Evolutionary conservation across 2,113 vertebrate genomes (phyloP).

Genomic region (Sphaerodactylus townsendi): DNA sequence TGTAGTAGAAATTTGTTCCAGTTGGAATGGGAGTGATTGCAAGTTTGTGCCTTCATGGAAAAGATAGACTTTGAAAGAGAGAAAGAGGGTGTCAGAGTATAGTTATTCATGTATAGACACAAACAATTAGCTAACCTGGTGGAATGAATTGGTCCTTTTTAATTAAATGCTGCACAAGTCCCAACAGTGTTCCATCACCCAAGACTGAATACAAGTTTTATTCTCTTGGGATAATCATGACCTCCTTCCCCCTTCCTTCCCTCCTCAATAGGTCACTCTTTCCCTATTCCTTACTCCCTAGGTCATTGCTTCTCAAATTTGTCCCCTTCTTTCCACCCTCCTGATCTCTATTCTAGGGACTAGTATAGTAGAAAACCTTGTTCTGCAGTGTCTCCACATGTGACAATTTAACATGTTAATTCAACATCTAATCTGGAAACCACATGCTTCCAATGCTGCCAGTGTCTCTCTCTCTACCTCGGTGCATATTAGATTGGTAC

Average conservation of each 20-base stretch:
- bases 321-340: too few species aligned
- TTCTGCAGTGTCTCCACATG: neutral
- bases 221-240: neutral
- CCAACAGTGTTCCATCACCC: neutral
- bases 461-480: too few species aligned
- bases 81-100: neutral
- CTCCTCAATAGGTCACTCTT: neutral
- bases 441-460: neutral
- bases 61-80: neutral
- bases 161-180: neutral
- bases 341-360: neutral
- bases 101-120: neutral
- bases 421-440: neutral
- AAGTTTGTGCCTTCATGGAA: neutral
- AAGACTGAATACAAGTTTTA: neutral
- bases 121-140: neutral
- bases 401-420: neutral
- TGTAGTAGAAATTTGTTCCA: neutral
- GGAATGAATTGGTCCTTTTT: neutral
- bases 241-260: neutral
- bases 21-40: neutral
- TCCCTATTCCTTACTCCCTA: neutral
- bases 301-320: neutral
- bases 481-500: neutral
- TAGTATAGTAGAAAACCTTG: neutral